Evolutionary conservation across 2,797 vertebrate genomes (phyloP).

Genomic region (Ctenopoma kingsleyae): DNA sequence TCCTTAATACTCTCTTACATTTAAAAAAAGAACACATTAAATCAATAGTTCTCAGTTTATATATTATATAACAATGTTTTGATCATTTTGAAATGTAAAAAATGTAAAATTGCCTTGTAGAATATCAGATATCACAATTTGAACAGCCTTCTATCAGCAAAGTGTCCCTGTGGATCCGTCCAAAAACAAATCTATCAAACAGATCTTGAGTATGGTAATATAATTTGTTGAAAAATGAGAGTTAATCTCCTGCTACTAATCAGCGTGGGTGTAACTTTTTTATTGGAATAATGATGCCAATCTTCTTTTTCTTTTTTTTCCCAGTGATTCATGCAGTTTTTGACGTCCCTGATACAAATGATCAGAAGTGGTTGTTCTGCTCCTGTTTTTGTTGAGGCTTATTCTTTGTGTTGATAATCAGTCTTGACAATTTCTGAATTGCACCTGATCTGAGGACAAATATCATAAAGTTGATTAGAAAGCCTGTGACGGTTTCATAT

Average conservation of each 20-base stretch:
- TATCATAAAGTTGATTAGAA: constrained; percentile 35
- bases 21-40: constrained; percentile 2
- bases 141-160: neutral
- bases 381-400: neutral
- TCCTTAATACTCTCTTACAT: neutral
- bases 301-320: neutral
- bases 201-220: neutral
- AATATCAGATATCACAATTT: constrained; percentile 1
- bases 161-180: neutral
- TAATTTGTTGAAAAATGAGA: neutral
- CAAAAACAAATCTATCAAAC: neutral
- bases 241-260: neutral
- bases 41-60: neutral
- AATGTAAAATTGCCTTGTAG: neutral
- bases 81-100: neutral
- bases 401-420: constrained; percentile 18
- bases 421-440: constrained; percentile 15
- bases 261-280: neutral
- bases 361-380: neutral
- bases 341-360: neutral
- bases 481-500: constrained; percentile 41
- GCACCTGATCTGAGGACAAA: constrained; percentile 36
- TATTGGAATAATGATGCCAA: neutral
- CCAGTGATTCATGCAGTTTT: neutral
- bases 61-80: neutral